Evolutionary conservation across 2,888 invertebrate species (phyloP).

Genomic region (Rosalia funebris): DNA sequence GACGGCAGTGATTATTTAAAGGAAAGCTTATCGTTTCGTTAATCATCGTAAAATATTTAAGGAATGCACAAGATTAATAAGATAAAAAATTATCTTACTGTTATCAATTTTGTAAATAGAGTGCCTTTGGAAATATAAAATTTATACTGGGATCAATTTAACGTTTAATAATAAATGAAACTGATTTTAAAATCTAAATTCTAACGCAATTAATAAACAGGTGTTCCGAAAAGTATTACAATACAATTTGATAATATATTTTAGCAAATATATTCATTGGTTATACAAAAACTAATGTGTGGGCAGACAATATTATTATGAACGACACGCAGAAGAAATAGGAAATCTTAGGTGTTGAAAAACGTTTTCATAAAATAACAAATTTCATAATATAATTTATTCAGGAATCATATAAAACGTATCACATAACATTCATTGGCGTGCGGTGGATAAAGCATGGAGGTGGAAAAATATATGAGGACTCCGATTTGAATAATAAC

Average conservation of each 20-base stretch:
- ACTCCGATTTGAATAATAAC: too few species aligned
- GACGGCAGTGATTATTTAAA: background rate
- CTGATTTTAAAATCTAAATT: background rate
- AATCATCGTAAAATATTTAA: background rate
- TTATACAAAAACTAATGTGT: too few species aligned
- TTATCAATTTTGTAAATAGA: background rate
- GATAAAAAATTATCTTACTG: slow-evolving; percentile 3
- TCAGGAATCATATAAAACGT: too few species aligned
- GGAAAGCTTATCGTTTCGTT: background rate
- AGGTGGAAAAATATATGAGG: too few species aligned
- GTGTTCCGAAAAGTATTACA: background rate
- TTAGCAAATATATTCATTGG: background rate
- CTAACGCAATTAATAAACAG: background rate
- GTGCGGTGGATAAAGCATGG: too few species aligned
- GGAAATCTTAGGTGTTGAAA: too few species aligned
- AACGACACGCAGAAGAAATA: too few species aligned
- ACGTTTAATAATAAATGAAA: background rate
- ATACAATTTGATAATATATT: background rate
- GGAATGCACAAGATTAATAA: background rate
- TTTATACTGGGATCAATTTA: background rate
- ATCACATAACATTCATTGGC: too few species aligned
- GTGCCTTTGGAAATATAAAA: background rate
- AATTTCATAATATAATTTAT: too few species aligned
- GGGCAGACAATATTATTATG: too few species aligned
- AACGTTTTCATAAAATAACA: too few species aligned